These are phyloP conservation scores for Euphonia xanthogaster DNA, from an alignment of 2,797 vertebrate genomes.

Conservation along the genomic window DNA sequence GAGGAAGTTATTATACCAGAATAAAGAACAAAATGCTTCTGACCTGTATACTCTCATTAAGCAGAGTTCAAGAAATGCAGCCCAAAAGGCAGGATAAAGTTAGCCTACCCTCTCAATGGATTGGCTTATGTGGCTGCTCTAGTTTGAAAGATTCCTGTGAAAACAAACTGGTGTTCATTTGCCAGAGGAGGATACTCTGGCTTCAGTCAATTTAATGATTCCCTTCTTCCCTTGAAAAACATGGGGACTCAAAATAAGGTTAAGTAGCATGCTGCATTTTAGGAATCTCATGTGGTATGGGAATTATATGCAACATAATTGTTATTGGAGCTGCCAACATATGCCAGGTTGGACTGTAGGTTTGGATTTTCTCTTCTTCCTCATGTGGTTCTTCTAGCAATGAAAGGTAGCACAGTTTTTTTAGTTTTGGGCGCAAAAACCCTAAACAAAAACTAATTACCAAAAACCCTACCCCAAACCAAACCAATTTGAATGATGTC, in stretches of 20 bases:
- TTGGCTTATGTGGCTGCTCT: background rate
- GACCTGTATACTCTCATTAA: background rate
- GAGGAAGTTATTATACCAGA: background rate
- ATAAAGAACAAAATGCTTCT: background rate
- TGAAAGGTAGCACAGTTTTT: background rate
- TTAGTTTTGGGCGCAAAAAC: background rate
- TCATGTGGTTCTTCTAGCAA: background rate
- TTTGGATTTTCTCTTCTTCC: background rate
- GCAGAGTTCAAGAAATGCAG: background rate
- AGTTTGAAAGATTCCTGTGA: background rate
- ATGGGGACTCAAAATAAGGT: background rate
- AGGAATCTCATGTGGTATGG: background rate
- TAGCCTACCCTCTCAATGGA: background rate
- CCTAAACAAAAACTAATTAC: background rate
- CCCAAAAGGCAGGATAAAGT: background rate
- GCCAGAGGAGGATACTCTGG: background rate
- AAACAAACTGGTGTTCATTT: background rate
- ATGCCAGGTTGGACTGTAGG: background rate
- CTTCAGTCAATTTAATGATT: background rate
- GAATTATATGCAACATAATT: background rate
- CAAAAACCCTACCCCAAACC: fast-evolving
- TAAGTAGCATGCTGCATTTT: background rate
- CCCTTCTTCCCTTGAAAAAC: background rate
- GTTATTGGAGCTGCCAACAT: background rate
- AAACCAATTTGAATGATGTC: background rate